phyloP scores from a whole-genome alignment of 2,797 vertebrate genomes.

The Trachurus trachurus region DNA sequence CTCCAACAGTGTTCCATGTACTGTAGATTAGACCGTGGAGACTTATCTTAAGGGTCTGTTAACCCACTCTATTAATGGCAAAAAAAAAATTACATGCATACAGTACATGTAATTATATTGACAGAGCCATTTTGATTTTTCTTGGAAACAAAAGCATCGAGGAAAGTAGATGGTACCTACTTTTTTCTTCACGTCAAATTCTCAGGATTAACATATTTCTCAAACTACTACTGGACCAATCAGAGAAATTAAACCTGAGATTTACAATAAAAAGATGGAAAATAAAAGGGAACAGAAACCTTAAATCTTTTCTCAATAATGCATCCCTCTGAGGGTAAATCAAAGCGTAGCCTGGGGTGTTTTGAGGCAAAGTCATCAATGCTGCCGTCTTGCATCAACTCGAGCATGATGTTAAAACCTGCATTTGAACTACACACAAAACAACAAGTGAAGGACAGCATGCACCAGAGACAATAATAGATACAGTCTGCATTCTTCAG shows the following conservation, averaged over 20 bases:
- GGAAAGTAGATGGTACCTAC: too few species aligned
- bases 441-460: neutral
- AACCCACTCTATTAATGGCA: neutral
- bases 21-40: conserved; percentile 5
- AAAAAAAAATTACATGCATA: neutral
- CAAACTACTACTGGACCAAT: neutral
- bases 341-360: neutral
- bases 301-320: too few species aligned
- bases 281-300: neutral
- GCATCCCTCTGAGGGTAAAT: neutral
- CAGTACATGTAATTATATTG: neutral
- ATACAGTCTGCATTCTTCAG: neutral
- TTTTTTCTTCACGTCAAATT: too few species aligned
- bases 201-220: too few species aligned
- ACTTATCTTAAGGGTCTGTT: neutral
- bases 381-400: neutral
- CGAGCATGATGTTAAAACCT: neutral
- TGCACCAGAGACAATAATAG: neutral
- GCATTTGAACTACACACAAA: too few species aligned
- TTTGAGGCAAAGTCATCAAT: neutral
- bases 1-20: neutral
- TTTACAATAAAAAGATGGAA: neutral
- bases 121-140: neutral
- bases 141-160: neutral
- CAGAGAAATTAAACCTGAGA: neutral